Evolutionary conservation across 2,888 invertebrate species (phyloP).

Genomic region (Cataglyphis cursor): DNA sequence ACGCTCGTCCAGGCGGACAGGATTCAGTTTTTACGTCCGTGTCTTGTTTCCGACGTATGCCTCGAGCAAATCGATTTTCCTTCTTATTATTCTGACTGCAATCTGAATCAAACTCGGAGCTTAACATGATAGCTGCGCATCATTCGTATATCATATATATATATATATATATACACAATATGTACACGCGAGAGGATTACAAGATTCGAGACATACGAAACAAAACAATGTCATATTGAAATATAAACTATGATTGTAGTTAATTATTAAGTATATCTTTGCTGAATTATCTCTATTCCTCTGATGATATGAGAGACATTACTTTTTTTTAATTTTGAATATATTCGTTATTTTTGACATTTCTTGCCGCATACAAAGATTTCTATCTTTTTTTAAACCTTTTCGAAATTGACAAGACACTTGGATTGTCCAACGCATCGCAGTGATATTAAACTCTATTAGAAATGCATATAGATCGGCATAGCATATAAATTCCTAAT

Average conservation of each 20-base stretch:
- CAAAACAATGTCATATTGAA: background rate
- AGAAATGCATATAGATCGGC: conserved; percentile 51
- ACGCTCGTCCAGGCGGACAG: conserved; percentile 75
- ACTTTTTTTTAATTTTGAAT: background rate
- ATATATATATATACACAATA: background rate
- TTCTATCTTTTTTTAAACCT: background rate
- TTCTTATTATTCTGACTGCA: conserved; percentile 52
- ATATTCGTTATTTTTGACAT: background rate
- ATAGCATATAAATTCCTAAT: conserved; percentile 64
- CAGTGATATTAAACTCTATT: conserved; percentile 45
- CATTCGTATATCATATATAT: conserved; percentile 12
- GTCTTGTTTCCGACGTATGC: conserved; percentile 41
- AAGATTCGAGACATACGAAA: background rate
- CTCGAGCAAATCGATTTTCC: conserved; percentile 54
- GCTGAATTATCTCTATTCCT: background rate
- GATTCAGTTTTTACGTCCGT: conserved; percentile 76
- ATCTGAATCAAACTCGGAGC: conserved; percentile 17
- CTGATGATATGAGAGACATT: background rate
- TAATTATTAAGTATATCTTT: background rate
- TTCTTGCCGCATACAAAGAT: background rate
- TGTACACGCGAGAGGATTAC: background rate
- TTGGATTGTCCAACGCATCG: conserved; percentile 25
- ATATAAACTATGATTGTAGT: background rate
- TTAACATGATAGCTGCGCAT: conserved; percentile 39
- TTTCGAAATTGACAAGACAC: background rate